Evolutionary conservation across 2,888 invertebrate genomes (phyloP).

Genomic region (Sabatieria punctata): DNA sequence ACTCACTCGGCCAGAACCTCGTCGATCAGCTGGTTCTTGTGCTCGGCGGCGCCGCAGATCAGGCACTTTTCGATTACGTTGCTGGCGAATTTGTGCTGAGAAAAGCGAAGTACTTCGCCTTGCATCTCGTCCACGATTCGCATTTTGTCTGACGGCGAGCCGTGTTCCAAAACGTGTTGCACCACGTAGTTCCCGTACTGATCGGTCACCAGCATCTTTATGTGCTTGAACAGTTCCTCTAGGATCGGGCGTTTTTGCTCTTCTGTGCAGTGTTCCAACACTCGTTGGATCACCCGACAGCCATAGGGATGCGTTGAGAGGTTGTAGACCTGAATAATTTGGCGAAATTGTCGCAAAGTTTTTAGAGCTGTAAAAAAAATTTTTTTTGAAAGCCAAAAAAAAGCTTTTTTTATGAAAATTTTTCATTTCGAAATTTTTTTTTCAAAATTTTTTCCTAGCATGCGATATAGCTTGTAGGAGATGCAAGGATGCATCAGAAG

Average conservation of each 20-base stretch:
- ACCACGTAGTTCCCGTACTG: slow-evolving; percentile 99
- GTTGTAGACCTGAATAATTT: slow-evolving; percentile 60
- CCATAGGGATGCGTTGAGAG: slow-evolving; percentile 97
- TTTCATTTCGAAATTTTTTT: no score
- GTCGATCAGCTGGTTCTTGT: slow-evolving; percentile 83
- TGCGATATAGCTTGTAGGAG: no score
- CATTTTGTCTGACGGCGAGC: slow-evolving; percentile 86
- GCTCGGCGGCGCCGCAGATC: slow-evolving; percentile 78
- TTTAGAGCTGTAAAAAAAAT: no score
- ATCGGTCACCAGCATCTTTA: slow-evolving; percentile 52
- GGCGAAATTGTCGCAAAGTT: no score
- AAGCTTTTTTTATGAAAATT: no score
- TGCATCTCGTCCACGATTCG: slow-evolving; percentile 67
- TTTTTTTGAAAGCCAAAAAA: no score
- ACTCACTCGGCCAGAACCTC: slow-evolving; percentile 51
- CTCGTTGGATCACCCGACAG: slow-evolving; percentile 95
- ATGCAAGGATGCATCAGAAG: no score
- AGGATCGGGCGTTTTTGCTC: slow-evolving; percentile 76
- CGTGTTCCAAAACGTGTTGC: slow-evolving; percentile 93
- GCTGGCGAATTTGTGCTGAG: slow-evolving; percentile 96
- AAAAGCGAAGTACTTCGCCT: slow-evolving; percentile 58
- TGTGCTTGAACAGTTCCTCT: slow-evolving; percentile 79
- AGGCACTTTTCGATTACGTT: slow-evolving; percentile 99
- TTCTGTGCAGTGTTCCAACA: slow-evolving; percentile 87
- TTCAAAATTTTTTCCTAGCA: no score